Base-by-base conservation (phyloP, 2,888 invertebrate species). In the Seladonia tumulorum region DNA sequence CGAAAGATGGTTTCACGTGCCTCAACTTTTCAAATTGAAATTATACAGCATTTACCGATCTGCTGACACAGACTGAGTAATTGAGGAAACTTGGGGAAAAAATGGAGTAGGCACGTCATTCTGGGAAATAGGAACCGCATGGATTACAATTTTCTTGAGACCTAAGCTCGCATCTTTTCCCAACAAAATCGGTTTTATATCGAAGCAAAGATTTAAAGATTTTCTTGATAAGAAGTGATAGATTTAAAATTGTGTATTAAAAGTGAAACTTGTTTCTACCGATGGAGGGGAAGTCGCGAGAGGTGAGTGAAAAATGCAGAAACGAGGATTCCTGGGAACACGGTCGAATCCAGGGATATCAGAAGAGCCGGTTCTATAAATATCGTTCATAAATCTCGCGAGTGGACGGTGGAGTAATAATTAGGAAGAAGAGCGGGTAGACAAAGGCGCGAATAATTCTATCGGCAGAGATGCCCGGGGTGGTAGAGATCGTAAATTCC, bases 391-490 rank as follows among this genome's bases (percentile, higher is more conserved):
- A 87, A 87, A 87, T 86, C 81, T 73, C 49, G 70, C 53, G 22
- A 49, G 74, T 25, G 25, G 29, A 49, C 42, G 42, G 39, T 57
- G 53, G 49, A 71, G 80, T 78, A 87, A 86, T 87, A 86, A 87
- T 87, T 86, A 79, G 82, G 66, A 76, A 75, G 66, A 47, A 66
- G n/a, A 22, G 22, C 79, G 68, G 73, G 86, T 81, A 73, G 86
- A 87, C 83, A 86, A 87, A 87, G 83, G 83, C 71, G 45, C 63
- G 83, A 86, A 86, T 87, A 87, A 86, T 87, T 86, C 87, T 72
- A 86, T 87, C 87, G 83, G 76, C 86, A 75, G 78, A 72, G 72
- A 53, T 25, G 73, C 53, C n/a, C 47, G 63, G 14, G n/a, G 39
- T 42, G 76, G 57, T 45, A n/a, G 79, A 63, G 63, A 75, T 81